Evolutionary conservation across 2,113 vertebrate species (phyloP).

Genomic region (Pygoscelis antarcticus): DNA sequence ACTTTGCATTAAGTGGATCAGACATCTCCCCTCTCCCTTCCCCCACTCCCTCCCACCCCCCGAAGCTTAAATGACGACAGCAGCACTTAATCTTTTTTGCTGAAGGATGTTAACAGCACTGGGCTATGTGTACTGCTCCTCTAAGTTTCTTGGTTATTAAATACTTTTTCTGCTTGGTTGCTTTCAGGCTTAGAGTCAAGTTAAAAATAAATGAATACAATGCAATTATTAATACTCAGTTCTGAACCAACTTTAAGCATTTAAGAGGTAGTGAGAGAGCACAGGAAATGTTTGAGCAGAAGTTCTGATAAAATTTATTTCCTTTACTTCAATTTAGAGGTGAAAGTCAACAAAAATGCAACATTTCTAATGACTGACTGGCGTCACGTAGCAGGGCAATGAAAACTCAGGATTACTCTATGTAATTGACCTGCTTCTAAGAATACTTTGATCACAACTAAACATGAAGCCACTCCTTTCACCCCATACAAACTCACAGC

Average conservation of each 20-base stretch:
- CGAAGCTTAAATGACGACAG: slow-evolving; percentile 10
- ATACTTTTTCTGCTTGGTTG: slow-evolving; percentile 36
- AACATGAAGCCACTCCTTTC: background rate
- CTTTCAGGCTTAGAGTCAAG: slow-evolving; percentile 5
- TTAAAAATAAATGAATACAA: slow-evolving; percentile 27
- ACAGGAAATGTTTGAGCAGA: background rate
- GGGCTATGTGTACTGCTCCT: background rate
- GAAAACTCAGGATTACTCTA: background rate
- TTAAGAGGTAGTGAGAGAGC: fast-evolving
- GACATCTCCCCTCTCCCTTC: slow-evolving; percentile 33
- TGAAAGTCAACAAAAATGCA: background rate
- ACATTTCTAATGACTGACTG: background rate
- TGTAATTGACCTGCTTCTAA: background rate
- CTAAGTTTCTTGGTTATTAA: slow-evolving; percentile 42
- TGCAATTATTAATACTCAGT: background rate
- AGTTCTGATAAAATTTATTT: background rate
- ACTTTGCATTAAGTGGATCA: slow-evolving; percentile 55
- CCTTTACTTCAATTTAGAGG: background rate
- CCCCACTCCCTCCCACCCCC: background rate
- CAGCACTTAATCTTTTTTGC: slow-evolving; percentile 43
- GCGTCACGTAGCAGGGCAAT: background rate
- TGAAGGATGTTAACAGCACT: slow-evolving; percentile 24
- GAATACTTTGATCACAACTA: background rate
- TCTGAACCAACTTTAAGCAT: background rate
- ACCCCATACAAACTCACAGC: background rate